Evolutionary conservation across 2,888 invertebrate genomes (phyloP).

Genomic region (Xestia xanthographa): DNA sequence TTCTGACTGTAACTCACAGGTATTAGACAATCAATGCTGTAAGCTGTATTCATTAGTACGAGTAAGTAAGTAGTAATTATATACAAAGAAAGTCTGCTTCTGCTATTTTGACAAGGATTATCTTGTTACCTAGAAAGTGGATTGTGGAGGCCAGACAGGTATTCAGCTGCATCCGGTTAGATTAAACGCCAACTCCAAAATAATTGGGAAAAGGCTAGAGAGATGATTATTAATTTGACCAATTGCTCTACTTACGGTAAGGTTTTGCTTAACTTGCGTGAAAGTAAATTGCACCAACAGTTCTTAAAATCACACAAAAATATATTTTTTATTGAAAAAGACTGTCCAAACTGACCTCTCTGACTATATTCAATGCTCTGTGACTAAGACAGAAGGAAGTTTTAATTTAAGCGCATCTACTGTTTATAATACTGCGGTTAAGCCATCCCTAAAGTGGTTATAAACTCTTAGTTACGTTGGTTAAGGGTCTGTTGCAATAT

Average conservation of each 20-base stretch:
- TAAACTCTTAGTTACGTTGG: slow-evolving; percentile 31
- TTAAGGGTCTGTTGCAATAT: slow-evolving; percentile 1
- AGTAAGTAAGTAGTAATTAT: too few relatives aligned
- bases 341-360: neutral
- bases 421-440: slow-evolving; percentile 33
- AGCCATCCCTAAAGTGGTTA: slow-evolving; percentile 32
- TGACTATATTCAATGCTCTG: slow-evolving; percentile 13
- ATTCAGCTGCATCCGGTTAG: neutral
- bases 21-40: neutral
- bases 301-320: neutral
- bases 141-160: neutral
- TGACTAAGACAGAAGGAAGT: slow-evolving; percentile 25
- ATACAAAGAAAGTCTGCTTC: neutral
- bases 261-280: neutral
- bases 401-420: slow-evolving; percentile 44
- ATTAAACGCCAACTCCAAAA: neutral
- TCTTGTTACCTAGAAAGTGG: neutral
- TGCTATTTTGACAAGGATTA: neutral
- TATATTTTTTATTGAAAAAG: neutral
- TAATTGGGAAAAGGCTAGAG: neutral
- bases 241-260: neutral
- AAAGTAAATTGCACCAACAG: neutral
- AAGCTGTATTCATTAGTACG: neutral
- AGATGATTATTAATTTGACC: neutral
- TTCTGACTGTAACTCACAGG: too few relatives aligned